Evolutionary conservation across 2,113 vertebrate species (phyloP), one percentile per base, ranked within the genome.

Genomic region (Peromyscus leucopus): DNA sequence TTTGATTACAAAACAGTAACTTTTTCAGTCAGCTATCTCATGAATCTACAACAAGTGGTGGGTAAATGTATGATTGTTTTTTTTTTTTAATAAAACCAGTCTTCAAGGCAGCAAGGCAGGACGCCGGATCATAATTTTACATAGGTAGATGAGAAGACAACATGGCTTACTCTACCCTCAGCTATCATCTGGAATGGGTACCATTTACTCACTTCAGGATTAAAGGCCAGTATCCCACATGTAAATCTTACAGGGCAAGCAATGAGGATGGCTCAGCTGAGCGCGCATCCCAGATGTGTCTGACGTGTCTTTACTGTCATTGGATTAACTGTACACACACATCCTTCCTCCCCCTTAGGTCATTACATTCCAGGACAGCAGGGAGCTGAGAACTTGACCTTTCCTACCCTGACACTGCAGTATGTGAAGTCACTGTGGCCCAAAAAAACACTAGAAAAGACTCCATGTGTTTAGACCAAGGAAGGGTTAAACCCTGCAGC

Each of bases 201-300:
- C 33, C 42, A 97, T 88, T 83, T 42, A 84, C 33, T 82, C 71
- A 67, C 55, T 86, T 74, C 61, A 51, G 74, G 22, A 65, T 21
- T 88, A 48, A 92, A 95, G 48, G 51, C 71, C 63, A 88, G 55
- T 74, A 83, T 92, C 69, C 79, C 92, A 90, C 57, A 84, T n/a
- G 36, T 75, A 80, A 79, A 42, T 59, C 69, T 79, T 8, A 63
- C 4, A 33, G 31, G 7, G 46, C 76, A 76, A 33, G 11, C 3
- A 57, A 33, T 3, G 15, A 86, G 83, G 55, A 90, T 61, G 31
- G 15, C 5, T 31, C 4, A 36, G 7, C 59, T 51, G 85, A 95
- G 86, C 6, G 7, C 26, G 28, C 33, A 10, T 8, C 21, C 8
- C 10, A 19, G 5, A 63, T 6, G 13, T 24, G 13, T 39, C 39